phyloP scores from a whole-genome alignment of 2,888 invertebrate genomes.

The Cristatella mucedo region DNA sequence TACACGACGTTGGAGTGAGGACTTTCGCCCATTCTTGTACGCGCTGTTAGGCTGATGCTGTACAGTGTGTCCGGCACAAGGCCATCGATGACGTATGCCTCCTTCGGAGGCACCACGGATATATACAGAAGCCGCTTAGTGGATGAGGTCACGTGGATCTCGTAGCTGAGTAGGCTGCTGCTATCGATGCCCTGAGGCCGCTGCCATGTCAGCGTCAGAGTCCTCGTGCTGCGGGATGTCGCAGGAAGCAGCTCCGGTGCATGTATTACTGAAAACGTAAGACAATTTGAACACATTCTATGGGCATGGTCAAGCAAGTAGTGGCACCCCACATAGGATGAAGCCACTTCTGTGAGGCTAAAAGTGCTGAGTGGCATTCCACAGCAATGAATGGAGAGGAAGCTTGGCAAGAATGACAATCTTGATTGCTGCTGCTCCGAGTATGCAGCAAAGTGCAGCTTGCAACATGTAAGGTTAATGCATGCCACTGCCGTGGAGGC shows the following conservation, averaged over 20 bases:
- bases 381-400: too few relatives aligned
- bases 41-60: constrained; percentile 87
- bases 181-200: constrained; percentile 65
- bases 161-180: constrained; percentile 59
- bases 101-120: neutral
- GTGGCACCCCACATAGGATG: too few relatives aligned
- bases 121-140: too few relatives aligned
- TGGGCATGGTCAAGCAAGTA: too few relatives aligned
- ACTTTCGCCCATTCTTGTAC: constrained; percentile 75
- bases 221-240: constrained; percentile 30
- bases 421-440: too few relatives aligned
- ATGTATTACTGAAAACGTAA: constrained; percentile 69
- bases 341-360: too few relatives aligned
- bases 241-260: constrained; percentile 80
- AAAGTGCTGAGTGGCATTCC: too few relatives aligned
- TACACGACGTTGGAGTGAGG: constrained; percentile 84
- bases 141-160: constrained; percentile 92
- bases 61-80: constrained; percentile 89
- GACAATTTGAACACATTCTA: too few relatives aligned
- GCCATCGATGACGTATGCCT: constrained; percentile 52
- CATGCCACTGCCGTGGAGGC: too few relatives aligned
- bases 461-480: too few relatives aligned
- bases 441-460: too few relatives aligned
- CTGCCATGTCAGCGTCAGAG: constrained; percentile 58
- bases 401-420: too few relatives aligned